phyloP scores from a whole-genome alignment of 1,140 invertebrate species.

The Drosophila tani region DNA sequence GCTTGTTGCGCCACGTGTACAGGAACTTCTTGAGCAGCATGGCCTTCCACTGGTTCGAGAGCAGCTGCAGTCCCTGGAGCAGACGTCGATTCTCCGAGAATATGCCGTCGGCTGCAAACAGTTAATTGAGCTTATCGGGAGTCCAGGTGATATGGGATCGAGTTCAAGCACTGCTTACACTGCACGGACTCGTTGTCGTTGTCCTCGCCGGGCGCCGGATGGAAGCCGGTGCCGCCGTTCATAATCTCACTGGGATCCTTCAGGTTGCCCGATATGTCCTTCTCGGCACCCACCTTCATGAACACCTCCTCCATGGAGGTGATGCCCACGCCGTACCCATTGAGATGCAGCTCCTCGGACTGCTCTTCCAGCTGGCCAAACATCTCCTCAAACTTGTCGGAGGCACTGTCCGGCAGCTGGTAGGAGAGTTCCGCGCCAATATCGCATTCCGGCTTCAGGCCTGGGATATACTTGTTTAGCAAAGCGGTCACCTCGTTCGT shows the following conservation, averaged over 20 bases:
- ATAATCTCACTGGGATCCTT: constrained; percentile 47
- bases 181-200: constrained; percentile 62
- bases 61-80: constrained; percentile 57
- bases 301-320: constrained; percentile 96
- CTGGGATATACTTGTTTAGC: constrained; percentile 70
- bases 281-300: constrained; percentile 86
- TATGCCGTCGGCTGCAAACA: constrained; percentile 64
- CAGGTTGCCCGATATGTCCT: constrained; percentile 26
- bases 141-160: constrained; percentile 11
- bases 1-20: constrained; percentile 86
- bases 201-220: constrained; percentile 29
- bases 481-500: constrained; percentile 62
- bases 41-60: constrained; percentile 87
- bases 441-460: constrained; percentile 67
- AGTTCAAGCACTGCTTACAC: constrained; percentile 68
- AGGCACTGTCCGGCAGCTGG: constrained; percentile 64
- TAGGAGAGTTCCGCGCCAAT: constrained; percentile 79
- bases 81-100: constrained; percentile 55
- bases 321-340: constrained; percentile 96
- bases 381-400: constrained; percentile 69
- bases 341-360: constrained; percentile 85
- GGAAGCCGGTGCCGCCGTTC: constrained; percentile 45
- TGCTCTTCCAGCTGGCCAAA: constrained; percentile 68
- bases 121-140: constrained; percentile 55
- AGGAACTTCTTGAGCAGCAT: constrained; percentile 88